Evolutionary conservation across 2,888 invertebrate genomes (phyloP).

Genomic region (Drosophila mimica): DNA sequence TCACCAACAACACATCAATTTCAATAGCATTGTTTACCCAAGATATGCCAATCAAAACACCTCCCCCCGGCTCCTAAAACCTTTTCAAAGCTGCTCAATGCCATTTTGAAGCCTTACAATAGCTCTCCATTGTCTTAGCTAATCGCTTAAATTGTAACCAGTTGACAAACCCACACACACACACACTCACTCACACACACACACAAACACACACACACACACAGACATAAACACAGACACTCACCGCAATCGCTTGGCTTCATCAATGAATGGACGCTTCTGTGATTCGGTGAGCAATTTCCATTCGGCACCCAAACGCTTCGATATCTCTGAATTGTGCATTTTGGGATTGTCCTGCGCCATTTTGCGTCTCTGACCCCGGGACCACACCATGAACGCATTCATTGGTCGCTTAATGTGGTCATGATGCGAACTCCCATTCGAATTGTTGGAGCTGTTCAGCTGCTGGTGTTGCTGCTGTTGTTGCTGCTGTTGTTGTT

Average conservation of each 20-base stretch:
- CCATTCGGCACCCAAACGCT: slow-evolving; percentile 96
- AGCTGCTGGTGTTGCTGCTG: slow-evolving; percentile 20
- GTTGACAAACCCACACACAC: slow-evolving; percentile 48
- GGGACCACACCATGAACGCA: slow-evolving; percentile 98
- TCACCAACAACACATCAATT: slow-evolving; percentile 32
- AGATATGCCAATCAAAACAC: slow-evolving; percentile 58
- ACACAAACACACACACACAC: slow-evolving; percentile 23
- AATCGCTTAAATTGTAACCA: slow-evolving; percentile 78
- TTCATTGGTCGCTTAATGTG: slow-evolving; percentile 99
- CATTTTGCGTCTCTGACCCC: slow-evolving; percentile 96
- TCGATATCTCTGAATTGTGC: slow-evolving; percentile 96
- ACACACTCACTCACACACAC: slow-evolving; percentile 14
- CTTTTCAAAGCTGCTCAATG: slow-evolving; percentile 44
- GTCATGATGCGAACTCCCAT: slow-evolving; percentile 85
- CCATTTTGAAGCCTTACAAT: slow-evolving; percentile 59
- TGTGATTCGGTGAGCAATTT: slow-evolving; percentile 94
- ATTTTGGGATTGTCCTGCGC: slow-evolving; percentile 97
- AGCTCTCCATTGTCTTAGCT: slow-evolving; percentile 76
- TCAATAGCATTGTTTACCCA: slow-evolving; percentile 66
- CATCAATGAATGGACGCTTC: slow-evolving; percentile 97
- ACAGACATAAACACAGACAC: slow-evolving; percentile 59
- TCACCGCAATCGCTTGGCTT: slow-evolving; percentile 94
- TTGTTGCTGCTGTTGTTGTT: slow-evolving; percentile 33
- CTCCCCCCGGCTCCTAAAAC: not conserved
- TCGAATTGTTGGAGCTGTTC: slow-evolving; percentile 26